Percentiles rank a stretch among this genome's conserved stretches.
These are phyloP conservation scores for Salvelinus alpinus DNA, from an alignment of 2,113 vertebrate species.

Conservation along the genomic window DNA sequence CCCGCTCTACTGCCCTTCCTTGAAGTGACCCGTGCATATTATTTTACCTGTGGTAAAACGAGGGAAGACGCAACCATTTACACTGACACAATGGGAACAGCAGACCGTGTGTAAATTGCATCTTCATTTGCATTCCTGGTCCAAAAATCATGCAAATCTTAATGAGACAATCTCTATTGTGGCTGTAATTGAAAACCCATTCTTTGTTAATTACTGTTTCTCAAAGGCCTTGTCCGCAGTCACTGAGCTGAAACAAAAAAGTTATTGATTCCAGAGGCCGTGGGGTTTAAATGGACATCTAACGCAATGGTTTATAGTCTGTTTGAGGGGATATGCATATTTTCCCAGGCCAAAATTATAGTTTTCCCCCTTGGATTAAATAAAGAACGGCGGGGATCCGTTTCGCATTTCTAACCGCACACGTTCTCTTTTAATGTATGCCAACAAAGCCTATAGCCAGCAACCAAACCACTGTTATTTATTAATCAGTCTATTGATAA, in stretches of 20 bases:
- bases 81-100: conserved; percentile 71
- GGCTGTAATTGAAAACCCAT: conserved; percentile 72
- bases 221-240: conserved; percentile 67
- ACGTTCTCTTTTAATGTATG: background rate
- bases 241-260: conserved; percentile 72
- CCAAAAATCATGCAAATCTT: conserved; percentile 77
- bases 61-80: conserved; percentile 69
- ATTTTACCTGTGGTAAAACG: conserved; percentile 76
- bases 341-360: background rate
- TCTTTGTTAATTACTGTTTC: conserved; percentile 75
- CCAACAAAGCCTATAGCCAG: background rate
- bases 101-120: conserved; percentile 76
- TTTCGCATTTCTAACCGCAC: background rate
- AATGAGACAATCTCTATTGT: conserved; percentile 78
- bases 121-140: conserved; percentile 78
- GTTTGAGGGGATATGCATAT: conserved; percentile 12
- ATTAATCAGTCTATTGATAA: conserved; percentile 1
- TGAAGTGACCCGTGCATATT: conserved; percentile 76
- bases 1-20: conserved; percentile 54
- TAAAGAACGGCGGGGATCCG: background rate
- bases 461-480: background rate
- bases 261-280: conserved; percentile 64
- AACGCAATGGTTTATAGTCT: conserved; percentile 29
- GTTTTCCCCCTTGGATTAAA: background rate
- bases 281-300: conserved; percentile 51